phyloP scores from a whole-genome alignment of 2,888 invertebrate species.

The Pardosa pseudoannulata region DNA sequence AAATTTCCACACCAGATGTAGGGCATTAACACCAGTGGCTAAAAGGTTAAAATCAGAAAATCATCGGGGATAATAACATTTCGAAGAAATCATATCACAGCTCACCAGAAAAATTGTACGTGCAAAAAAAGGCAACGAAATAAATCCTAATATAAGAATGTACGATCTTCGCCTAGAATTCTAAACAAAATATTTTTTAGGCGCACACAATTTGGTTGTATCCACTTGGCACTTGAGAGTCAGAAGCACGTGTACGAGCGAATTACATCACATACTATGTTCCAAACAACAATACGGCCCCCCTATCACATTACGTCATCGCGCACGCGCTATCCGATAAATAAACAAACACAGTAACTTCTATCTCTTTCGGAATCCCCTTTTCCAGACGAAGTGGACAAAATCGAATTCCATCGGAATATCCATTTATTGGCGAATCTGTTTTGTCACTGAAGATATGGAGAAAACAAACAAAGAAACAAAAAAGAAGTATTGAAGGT shows the following conservation, averaged over 20 bases:
- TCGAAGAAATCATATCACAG: neutral
- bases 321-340: conserved; percentile 26
- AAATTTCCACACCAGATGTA: conserved; percentile 38
- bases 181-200: neutral
- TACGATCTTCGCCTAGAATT: too few relatives aligned
- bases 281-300: conserved; percentile 40
- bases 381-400: conserved; percentile 24
- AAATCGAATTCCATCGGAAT: neutral
- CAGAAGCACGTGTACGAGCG: conserved; percentile 11
- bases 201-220: neutral
- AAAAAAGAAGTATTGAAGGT: too few relatives aligned
- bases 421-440: neutral
- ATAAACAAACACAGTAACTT: conserved; percentile 20
- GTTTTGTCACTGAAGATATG: neutral
- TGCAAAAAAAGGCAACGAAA: neutral
- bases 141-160: neutral
- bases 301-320: conserved; percentile 42
- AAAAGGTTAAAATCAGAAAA: conserved; percentile 37
- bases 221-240: neutral
- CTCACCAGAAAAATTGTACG: conserved; percentile 37
- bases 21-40: conserved; percentile 65
- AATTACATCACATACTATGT: conserved; percentile 10
- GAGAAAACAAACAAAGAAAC: too few relatives aligned
- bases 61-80: neutral
- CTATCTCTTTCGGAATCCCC: conserved; percentile 41